These are phyloP conservation scores for Coelopa pilipes DNA, from an alignment of 2,888 invertebrate species.

Conservation along the genomic window DNA sequence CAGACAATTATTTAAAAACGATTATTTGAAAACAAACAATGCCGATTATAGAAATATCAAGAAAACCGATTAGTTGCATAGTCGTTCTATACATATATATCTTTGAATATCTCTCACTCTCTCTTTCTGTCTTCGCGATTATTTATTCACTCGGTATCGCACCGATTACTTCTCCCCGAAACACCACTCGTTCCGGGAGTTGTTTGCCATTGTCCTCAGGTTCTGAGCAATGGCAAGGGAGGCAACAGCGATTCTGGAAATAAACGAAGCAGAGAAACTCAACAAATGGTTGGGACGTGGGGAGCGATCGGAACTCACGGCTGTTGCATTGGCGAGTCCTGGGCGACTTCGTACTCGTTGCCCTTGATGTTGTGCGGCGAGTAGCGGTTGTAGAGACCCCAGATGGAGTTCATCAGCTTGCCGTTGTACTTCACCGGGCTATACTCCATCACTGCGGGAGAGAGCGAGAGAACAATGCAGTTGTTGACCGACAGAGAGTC, in stretches of 20 bases:
- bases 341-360: slow-evolving; percentile 70
- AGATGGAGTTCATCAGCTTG: slow-evolving; percentile 90
- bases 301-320: slow-evolving; percentile 49
- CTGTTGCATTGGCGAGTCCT: slow-evolving; percentile 52
- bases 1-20: too few species aligned
- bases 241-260: slow-evolving; percentile 56
- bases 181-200: slow-evolving; percentile 51
- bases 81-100: too few species aligned
- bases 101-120: too few species aligned
- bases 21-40: too few species aligned
- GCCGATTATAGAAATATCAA: too few species aligned
- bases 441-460: slow-evolving; percentile 72
- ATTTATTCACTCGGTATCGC: too few species aligned
- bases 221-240: slow-evolving; percentile 53
- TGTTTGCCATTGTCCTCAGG: slow-evolving; percentile 48
- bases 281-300: not conserved
- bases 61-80: too few species aligned
- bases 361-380: slow-evolving; percentile 90
- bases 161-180: slow-evolving; percentile 39
- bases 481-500: too few species aligned
- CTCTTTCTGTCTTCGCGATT: too few species aligned
- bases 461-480: too few species aligned
- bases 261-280: slow-evolving; percentile 17
- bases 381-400: slow-evolving; percentile 90
- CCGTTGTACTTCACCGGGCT: slow-evolving; percentile 83